These are phyloP conservation scores for Graptemys geographica DNA, from an alignment of 2,797 vertebrate species.

Conservation along the genomic window DNA sequence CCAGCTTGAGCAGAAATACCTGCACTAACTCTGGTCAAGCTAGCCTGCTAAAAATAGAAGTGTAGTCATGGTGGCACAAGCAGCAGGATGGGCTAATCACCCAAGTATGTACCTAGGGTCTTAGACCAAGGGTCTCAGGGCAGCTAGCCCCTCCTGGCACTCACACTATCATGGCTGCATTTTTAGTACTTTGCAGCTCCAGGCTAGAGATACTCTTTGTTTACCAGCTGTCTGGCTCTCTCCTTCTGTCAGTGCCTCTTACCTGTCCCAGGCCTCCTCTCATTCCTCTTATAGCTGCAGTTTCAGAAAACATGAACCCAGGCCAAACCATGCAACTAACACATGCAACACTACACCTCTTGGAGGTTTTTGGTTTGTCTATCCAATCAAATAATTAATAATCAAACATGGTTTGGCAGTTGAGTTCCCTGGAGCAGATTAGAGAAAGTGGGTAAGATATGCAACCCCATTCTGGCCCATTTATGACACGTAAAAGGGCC, in stretches of 20 bases:
- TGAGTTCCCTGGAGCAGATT: neutral
- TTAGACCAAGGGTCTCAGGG: neutral
- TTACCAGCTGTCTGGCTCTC: neutral
- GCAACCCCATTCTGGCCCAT: neutral
- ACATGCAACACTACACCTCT: neutral
- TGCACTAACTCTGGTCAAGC: too few relatives aligned
- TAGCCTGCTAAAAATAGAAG: too few relatives aligned
- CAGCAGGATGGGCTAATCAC: too few relatives aligned
- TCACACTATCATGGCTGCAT: neutral
- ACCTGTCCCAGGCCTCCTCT: neutral
- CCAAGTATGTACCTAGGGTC: too few relatives aligned
- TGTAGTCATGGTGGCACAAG: too few relatives aligned
- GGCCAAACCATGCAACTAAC: neutral
- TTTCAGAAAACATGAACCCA: neutral
- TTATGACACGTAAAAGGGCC: neutral
- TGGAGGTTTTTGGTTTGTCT: neutral
- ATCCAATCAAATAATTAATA: neutral
- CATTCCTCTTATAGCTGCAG: neutral
- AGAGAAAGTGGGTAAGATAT: neutral
- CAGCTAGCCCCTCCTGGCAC: neutral
- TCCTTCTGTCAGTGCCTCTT: neutral
- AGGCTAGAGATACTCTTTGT: neutral
- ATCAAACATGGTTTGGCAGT: neutral
- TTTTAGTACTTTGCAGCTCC: neutral
- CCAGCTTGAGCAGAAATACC: too few relatives aligned